These are phyloP conservation scores for Corythoichthys intestinalis DNA, from an alignment of 2,113 vertebrate species.

Conservation along the genomic window DNA sequence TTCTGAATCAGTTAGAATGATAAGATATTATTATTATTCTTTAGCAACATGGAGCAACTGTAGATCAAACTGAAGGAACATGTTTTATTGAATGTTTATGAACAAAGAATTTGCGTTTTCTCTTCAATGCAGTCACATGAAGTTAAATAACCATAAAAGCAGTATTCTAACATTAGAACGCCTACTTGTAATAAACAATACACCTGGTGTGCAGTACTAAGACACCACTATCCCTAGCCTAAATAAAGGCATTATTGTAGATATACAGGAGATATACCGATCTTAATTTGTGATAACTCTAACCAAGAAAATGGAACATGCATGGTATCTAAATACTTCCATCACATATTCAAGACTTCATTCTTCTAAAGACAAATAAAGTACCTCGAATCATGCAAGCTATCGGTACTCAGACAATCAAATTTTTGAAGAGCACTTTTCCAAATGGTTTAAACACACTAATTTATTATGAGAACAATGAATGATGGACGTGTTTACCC, in stretches of 20 bases:
- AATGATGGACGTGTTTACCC: not conserved
- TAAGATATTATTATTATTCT: not conserved
- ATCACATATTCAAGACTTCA: not conserved
- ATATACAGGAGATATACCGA: conserved; percentile 4
- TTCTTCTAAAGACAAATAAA: not conserved
- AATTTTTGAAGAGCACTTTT: not conserved
- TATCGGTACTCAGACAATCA: not conserved
- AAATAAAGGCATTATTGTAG: conserved; percentile 13
- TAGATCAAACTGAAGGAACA: not conserved
- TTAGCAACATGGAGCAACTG: not conserved
- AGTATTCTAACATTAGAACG: too few species aligned
- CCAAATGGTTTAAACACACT: not conserved
- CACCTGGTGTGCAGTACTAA: too few species aligned
- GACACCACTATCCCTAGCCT: not conserved
- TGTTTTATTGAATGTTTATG: not conserved
- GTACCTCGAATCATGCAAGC: not conserved
- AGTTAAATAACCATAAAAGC: not conserved
- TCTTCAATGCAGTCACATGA: not conserved
- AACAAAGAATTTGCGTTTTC: not conserved
- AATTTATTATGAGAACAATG: not conserved
- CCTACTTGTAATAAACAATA: too few species aligned
- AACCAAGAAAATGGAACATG: conserved; percentile 3
- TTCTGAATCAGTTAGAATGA: not conserved
- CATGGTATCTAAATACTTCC: not conserved
- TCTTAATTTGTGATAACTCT: conserved; percentile 1